Percentiles rank a stretch among this genome's conserved stretches.
Conservation (phyloP, 2,888 invertebrate species). For the Nomada lathburiana region DNA sequence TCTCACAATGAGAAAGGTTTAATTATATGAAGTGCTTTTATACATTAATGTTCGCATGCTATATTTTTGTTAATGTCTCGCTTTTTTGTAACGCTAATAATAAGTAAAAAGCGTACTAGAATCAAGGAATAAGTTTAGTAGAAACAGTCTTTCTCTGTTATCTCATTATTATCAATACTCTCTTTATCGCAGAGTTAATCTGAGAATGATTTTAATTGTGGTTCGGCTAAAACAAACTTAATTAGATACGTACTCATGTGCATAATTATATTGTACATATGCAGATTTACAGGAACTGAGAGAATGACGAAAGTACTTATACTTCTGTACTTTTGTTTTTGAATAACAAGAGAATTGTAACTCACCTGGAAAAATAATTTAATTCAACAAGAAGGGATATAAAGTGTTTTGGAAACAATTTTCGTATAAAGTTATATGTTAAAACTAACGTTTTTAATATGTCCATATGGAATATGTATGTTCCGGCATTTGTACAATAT, state of each 20-base stretch:
- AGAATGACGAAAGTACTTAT: conserved; percentile 1
- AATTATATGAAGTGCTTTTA: conserved; percentile 52
- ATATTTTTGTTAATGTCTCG: conserved; percentile 61
- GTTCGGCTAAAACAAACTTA: conserved; percentile 53
- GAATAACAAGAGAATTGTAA: neutral
- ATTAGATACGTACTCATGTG: conserved; percentile 47
- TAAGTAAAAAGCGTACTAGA: conserved; percentile 64
- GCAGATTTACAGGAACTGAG: neutral
- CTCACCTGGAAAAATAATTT: neutral
- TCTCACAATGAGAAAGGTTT: conserved; percentile 31
- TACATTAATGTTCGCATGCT: conserved; percentile 64
- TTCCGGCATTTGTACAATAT: conserved; percentile 50
- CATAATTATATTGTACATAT: conserved; percentile 49
- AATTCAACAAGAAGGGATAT: neutral
- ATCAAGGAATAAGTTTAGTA: conserved; percentile 63
- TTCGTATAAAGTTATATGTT: neutral
- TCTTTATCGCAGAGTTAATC: conserved; percentile 65
- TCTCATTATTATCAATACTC: conserved; percentile 64
- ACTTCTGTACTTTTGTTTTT: neutral
- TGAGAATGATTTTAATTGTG: conserved; percentile 57
- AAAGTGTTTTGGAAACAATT: neutral
- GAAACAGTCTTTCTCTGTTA: conserved; percentile 63
- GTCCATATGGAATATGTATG: neutral
- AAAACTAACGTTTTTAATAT: neutral
- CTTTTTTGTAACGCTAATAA: conserved; percentile 63